Evolutionary conservation across 1,140 invertebrate species (phyloP), one percentile per base, ranked within the genome.

Genomic region (Papilio polyxenes): DNA sequence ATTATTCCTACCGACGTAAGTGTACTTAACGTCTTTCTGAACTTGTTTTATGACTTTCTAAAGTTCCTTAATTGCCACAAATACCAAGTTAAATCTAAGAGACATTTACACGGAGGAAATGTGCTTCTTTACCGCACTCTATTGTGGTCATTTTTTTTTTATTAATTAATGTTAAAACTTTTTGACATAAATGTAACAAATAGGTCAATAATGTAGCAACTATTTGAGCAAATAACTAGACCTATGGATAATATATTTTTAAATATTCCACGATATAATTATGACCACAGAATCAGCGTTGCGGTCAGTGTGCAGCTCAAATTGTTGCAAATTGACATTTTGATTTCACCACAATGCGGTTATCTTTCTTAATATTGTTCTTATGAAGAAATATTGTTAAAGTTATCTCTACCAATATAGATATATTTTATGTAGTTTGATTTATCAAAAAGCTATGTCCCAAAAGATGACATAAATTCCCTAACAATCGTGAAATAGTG

Each of bases 11-110:
- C 23, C 65, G 65, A 72, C 31, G 65, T 72, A 72, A 72, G 65
- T 72, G 65, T 72, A 72, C 65, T 72, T 72, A 72, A 72, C 65
- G 65, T 72, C 65, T 72, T 72, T 13, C 65, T 37, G 31, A 72
- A 72, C 65, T 72, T 72, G 65, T 72, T 72, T 72, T 72, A 72
- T 72, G 65, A 72, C 65, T 72, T 72, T 72, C 23, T 15, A 72
- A 72, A 72, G 65, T 72, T 72, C 6, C 65, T 72, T 72, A 72
- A 72, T 72, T 72, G 65, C 65, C 65, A 72, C 10, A 72, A 72
- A 72, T 72, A 72, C 31, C 23, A 72, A 72, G 23, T 72, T 37
- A 72, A 72, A 72, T 72, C 31, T 72, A 72, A 72, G 65, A 40
- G 65, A 72, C 23, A 72, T 72, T 72, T 10, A 72, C 31, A 10